Conservation (phyloP, 2,113 vertebrate genomes). For the Pelodiscus sinensis region DNA sequence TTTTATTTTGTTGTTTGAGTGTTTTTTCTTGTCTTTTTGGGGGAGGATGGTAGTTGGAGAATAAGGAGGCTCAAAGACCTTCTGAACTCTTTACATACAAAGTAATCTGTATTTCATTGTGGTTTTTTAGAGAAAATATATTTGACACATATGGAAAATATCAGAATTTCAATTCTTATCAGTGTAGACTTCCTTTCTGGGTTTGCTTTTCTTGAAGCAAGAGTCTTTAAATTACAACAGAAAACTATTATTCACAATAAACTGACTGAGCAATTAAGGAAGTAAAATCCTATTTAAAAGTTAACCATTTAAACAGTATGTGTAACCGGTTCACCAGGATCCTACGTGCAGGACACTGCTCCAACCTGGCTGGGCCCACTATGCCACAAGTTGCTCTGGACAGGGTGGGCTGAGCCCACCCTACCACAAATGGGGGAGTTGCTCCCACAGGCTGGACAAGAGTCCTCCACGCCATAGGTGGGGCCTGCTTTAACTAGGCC, state of each 20-base stretch:
- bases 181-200: slow-evolving; percentile 60
- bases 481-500: too few relatives aligned
- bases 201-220: slow-evolving; percentile 62
- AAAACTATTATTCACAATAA: slow-evolving; percentile 67
- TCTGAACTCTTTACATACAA: slow-evolving; percentile 36
- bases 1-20: slow-evolving; percentile 26
- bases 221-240: slow-evolving; percentile 49
- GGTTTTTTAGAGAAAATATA: slow-evolving; percentile 1
- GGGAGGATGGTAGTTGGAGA: background rate
- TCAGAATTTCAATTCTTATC: slow-evolving; percentile 65
- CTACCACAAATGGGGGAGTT: too few relatives aligned
- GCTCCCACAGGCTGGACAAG: too few relatives aligned
- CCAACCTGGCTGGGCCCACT: too few relatives aligned
- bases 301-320: too few relatives aligned
- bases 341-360: too few relatives aligned
- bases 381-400: too few relatives aligned
- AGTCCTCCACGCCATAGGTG: too few relatives aligned
- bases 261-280: slow-evolving; percentile 50
- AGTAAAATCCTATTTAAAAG: too few relatives aligned
- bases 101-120: slow-evolving; percentile 4
- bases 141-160: slow-evolving; percentile 61
- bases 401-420: too few relatives aligned
- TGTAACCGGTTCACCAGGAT: too few relatives aligned
- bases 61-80: slow-evolving; percentile 41
- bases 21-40: slow-evolving; percentile 16